Percentiles rank a stretch among this genome's conserved stretches.
Evolutionary conservation across 2,888 invertebrate genomes (phyloP).

Genomic region (Neoascia interrupta): DNA sequence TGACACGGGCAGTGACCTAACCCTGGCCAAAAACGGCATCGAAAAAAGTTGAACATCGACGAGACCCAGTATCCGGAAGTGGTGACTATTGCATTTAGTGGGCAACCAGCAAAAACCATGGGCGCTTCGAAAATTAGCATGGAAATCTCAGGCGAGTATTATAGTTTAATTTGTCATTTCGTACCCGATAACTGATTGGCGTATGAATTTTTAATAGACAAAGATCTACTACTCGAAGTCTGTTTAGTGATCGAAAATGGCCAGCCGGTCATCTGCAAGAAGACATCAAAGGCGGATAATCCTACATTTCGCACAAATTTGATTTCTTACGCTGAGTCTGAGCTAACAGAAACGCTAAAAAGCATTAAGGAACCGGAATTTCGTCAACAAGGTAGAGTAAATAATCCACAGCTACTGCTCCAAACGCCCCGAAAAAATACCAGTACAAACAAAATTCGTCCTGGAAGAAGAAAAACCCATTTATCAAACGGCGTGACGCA

Average conservation of each 20-base stretch:
- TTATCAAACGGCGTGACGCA: conserved; percentile 17
- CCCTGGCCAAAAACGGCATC: conserved; percentile 6
- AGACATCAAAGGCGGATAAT: conserved; percentile 5
- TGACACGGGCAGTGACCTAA: conserved; percentile 19
- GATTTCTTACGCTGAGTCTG: conserved; percentile 8
- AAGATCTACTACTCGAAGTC: conserved; percentile 21
- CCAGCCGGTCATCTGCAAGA: too few species aligned
- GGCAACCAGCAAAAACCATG: conserved; percentile 6
- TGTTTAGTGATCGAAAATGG: conserved; percentile 22
- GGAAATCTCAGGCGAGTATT: conserved; percentile 36
- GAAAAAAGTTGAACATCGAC: neutral
- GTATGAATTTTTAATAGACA: conserved; percentile 27
- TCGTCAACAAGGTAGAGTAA: neutral
- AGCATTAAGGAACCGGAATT: conserved; percentile 14
- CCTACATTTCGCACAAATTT: conserved; percentile 10
- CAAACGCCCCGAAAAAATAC: conserved; percentile 66
- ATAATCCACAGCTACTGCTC: conserved; percentile 71
- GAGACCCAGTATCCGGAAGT: conserved; percentile 1
- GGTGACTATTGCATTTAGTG: conserved; percentile 20
- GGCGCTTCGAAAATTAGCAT: conserved; percentile 7
- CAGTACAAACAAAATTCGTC: conserved; percentile 11
- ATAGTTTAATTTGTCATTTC: conserved; percentile 29
- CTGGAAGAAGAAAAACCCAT: conserved; percentile 23
- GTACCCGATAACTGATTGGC: conserved; percentile 30
- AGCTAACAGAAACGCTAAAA: conserved; percentile 8